Evolutionary conservation across 2,797 vertebrate genomes (phyloP), one percentile per base, ranked within the genome.

Genomic region (Sebastes aleutianus): DNA sequence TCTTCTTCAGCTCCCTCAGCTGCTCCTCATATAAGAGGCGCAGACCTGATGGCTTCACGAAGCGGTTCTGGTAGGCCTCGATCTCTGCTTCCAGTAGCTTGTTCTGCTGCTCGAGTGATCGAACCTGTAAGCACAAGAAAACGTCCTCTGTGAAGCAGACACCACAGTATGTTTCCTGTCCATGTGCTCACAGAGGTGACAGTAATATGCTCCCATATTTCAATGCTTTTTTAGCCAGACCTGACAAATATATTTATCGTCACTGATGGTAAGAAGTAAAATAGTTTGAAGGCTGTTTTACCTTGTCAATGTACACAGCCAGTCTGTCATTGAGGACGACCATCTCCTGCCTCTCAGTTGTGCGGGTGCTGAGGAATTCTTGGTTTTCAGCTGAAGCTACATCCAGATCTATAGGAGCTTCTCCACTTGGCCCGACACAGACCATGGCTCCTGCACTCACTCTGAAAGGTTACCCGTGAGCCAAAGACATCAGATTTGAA

Each of bases 251-350:
- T 56, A 57, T 82, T 39, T 27, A 54, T 59, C 3, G 8, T 3
- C 7, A 8, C 53, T 12, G 20, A 68, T 39, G 13, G n/a, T 36
- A 59, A 59, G 24, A 22, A 34, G 26, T 1, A 2, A 71, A 78
- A 3, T 53, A 8, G 4, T 53, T 12, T 59, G n/a, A 69, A 24
- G 27, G 57, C 7, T 2, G 4, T 12, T 76, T 88, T 86, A 94
- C 94, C 94, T 95, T 96, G 74, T 95, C 91, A 11, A 94, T 93
- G 80, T 95, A 96, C 1, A 91, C 78, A 39, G 95, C 95, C 91
- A 96, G 89, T 34, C 95, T 91, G 83, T 96, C 95, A 32, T 96
- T 95, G 47, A 97, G 93, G 32, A 95, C 72, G 3, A 96, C 29
- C 93, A 96, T 87, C 74, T 95, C 91, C 83, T 94, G 86, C 26